phyloP scores from a whole-genome alignment of 2,113 vertebrate genomes.

The Chloroceryle aenea region DNA sequence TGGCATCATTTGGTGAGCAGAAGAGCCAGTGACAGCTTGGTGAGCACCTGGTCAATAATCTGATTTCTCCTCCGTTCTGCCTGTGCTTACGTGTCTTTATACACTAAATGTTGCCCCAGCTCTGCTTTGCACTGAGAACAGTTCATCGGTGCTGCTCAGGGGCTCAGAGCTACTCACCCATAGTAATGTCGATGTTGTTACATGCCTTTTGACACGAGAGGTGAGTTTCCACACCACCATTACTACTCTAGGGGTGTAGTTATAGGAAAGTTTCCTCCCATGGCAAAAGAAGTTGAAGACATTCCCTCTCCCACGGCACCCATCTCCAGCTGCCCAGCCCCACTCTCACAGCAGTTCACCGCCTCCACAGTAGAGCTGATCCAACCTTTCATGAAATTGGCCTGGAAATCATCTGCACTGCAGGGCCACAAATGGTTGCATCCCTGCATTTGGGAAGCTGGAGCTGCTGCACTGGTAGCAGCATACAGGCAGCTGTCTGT shows the following conservation, averaged over 20 bases:
- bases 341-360: neutral
- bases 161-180: neutral
- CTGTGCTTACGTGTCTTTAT: neutral
- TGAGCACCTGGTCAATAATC: neutral
- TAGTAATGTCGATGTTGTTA: neutral
- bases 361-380: neutral
- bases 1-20: neutral
- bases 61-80: neutral
- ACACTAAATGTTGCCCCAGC: neutral
- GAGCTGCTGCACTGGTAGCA: neutral
- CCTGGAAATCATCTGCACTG: neutral
- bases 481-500: accelerated
- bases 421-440: neutral
- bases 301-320: neutral
- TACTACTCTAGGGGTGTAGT: neutral
- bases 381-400: neutral
- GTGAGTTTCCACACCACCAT: neutral
- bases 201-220: neutral
- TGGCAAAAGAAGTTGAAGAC: neutral
- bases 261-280: neutral
- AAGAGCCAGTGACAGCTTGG: neutral
- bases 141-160: neutral
- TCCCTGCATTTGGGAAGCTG: neutral
- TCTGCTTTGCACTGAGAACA: neutral
- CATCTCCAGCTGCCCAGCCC: neutral